Evolutionary conservation across 2,888 invertebrate species (phyloP), one percentile per base, ranked within the genome.

Genomic region (Oscheius myriophilus): DNA sequence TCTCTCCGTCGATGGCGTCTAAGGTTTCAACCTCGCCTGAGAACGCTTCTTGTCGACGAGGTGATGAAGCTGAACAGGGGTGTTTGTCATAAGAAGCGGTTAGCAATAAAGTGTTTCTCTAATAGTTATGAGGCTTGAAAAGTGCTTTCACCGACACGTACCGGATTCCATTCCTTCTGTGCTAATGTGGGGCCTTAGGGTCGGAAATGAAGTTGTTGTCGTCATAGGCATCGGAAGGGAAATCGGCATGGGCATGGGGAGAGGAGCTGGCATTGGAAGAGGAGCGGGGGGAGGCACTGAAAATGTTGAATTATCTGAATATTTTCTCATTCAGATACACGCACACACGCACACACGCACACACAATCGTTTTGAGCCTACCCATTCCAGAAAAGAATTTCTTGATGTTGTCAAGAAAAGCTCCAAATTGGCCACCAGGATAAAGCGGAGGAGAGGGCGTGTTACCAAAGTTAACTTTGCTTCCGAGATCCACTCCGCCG

Each of bases 381-480:
- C 76, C 72, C 52, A 76, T 53, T 43, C 72, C 69, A 1, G 69
- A 51, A 71, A 76, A 76, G 49, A 76, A 76, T 51, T 67, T 72
- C 58, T 71, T 72, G 46, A 74, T 65, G 52, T 76, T 76, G 25
- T 76, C 76, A 41, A 76, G 21, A 41, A 76, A 76, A n/a, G 66
- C 64, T n/a, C 74, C 74, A 43, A 76, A 68, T 39, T 76, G 76
- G 53, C 76, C 76, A n/a, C 69, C 72, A 6, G 76, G 76, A 59
- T 76, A 73, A 54, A 67, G 67, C 9, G 76, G 71, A 41, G 57
- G 63, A 6, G 70, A 69, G n/a, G 74, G 55, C 41, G 72, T 74
- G 7, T 26, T 61, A 3, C 61, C 61, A 25, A 61, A 61, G 46
- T 61, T 61, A 16, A 76, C 62, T 54, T 76, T 73, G 63, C 73